phyloP scores from a whole-genome alignment of 2,888 invertebrate genomes.

The Temnothorax ravouxi region DNA sequence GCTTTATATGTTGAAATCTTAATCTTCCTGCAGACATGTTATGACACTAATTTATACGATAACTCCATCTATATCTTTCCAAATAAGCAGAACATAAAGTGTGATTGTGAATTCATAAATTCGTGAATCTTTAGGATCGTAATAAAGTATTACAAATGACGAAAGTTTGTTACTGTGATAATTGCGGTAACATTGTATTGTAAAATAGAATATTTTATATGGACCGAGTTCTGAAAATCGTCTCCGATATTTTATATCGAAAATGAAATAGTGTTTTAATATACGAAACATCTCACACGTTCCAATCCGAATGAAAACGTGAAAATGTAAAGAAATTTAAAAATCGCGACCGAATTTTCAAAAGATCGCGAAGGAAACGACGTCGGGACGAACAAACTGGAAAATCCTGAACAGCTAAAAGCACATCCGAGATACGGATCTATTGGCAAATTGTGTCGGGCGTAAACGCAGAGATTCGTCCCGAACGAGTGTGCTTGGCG shows the following conservation, averaged over 20 bases:
- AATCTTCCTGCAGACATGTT: not conserved
- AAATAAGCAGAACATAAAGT: not conserved
- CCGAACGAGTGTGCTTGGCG: slow-evolving; percentile 25
- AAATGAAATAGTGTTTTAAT: not conserved
- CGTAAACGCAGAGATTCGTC: slow-evolving; percentile 31
- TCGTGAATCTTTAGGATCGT: not conserved
- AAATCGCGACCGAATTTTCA: not conserved
- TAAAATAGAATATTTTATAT: not conserved
- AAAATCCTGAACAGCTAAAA: not conserved
- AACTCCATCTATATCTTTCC: slow-evolving; percentile 2
- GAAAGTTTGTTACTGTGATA: not conserved
- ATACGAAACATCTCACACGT: not conserved
- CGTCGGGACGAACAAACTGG: not conserved
- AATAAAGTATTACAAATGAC: not conserved
- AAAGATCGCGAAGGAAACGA: not conserved
- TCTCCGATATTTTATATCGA: not conserved
- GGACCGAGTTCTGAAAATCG: not conserved
- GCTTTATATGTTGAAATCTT: not conserved
- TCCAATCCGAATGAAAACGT: slow-evolving; percentile 1
- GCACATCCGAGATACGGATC: not conserved
- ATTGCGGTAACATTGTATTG: not conserved
- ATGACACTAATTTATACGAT: slow-evolving; percentile 16
- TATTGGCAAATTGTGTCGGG: slow-evolving; percentile 49
- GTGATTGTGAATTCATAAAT: not conserved
- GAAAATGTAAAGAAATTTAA: slow-evolving; percentile 7